A percentile compares a stretch with the other conserved stretches of the same genome.
These are phyloP conservation scores for Herpetotheres cachinnans DNA, from an alignment of 2,113 vertebrate species.

Conservation along the genomic window DNA sequence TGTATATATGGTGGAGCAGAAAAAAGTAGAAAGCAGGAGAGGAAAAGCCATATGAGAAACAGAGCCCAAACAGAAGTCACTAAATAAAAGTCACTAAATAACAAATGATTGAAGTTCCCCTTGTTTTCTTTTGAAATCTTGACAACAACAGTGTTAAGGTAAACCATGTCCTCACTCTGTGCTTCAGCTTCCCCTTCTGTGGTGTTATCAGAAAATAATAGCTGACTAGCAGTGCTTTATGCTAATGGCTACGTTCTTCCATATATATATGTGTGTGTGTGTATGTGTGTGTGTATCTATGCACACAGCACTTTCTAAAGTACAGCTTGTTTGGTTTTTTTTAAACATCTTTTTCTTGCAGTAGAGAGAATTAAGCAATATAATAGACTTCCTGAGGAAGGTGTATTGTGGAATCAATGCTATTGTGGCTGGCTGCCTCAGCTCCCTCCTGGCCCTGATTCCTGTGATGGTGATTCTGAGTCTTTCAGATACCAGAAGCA, in stretches of 20 bases:
- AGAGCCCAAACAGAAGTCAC: background rate
- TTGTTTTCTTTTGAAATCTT: background rate
- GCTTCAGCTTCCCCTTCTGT: background rate
- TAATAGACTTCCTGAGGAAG: background rate
- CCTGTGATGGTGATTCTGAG: background rate
- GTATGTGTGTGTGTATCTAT: no score
- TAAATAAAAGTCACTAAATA: background rate
- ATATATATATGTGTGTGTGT: background rate
- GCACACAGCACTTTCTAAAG: background rate
- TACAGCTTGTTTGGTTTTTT: background rate
- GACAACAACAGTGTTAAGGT: background rate
- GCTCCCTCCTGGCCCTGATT: background rate
- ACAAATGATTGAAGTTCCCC: background rate
- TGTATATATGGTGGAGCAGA: background rate
- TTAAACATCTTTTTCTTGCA: background rate
- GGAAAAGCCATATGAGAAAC: background rate
- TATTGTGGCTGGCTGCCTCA: background rate
- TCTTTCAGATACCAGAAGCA: background rate
- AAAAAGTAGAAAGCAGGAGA: background rate
- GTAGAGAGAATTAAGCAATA: background rate
- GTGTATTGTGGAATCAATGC: background rate
- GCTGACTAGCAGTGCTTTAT: background rate
- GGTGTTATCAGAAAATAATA: background rate
- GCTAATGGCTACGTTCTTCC: background rate
- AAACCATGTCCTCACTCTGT: background rate